Percentiles rank a stretch among this genome's conserved stretches.
These are phyloP conservation scores for Noctua janthina DNA, from an alignment of 2,888 invertebrate genomes.

Conservation along the genomic window DNA sequence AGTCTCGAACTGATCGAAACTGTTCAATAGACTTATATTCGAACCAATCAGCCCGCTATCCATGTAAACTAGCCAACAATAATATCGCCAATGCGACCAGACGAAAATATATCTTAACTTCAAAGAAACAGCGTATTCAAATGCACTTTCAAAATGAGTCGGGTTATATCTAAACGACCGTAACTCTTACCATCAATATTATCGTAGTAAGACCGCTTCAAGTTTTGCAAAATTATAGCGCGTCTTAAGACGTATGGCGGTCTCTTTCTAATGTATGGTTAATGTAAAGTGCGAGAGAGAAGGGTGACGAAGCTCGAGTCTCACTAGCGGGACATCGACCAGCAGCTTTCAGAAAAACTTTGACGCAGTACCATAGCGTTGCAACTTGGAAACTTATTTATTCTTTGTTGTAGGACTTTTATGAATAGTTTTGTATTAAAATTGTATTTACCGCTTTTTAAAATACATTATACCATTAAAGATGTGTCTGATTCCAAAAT, in stretches of 20 bases:
- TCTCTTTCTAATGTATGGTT: conserved; percentile 78
- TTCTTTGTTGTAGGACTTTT: conserved; percentile 28
- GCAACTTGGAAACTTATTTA: conserved; percentile 77
- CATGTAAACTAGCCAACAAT: conserved; percentile 76
- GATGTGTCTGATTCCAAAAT: neutral
- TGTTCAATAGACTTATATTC: conserved; percentile 76
- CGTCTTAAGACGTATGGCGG: conserved; percentile 68
- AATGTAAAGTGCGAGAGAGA: conserved; percentile 75
- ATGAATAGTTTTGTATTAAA: neutral
- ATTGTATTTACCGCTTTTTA: neutral
- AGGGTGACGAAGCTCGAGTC: conserved; percentile 80
- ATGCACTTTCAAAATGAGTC: conserved; percentile 75
- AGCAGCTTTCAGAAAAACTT: conserved; percentile 90
- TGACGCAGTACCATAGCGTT: conserved; percentile 72
- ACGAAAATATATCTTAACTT: conserved; percentile 64
- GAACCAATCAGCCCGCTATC: conserved; percentile 78
- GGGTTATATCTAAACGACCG: conserved; percentile 81
- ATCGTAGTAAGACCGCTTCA: conserved; percentile 84
- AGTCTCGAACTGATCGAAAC: conserved; percentile 71
- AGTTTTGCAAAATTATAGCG: conserved; percentile 85
- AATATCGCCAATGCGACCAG: conserved; percentile 74
- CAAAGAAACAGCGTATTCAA: conserved; percentile 57
- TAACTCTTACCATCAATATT: conserved; percentile 84
- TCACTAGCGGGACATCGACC: conserved; percentile 90
- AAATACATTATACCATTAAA: neutral